Evolutionary conservation across 2,113 vertebrate species (phyloP).

Genomic region (Lepus europaeus): DNA sequence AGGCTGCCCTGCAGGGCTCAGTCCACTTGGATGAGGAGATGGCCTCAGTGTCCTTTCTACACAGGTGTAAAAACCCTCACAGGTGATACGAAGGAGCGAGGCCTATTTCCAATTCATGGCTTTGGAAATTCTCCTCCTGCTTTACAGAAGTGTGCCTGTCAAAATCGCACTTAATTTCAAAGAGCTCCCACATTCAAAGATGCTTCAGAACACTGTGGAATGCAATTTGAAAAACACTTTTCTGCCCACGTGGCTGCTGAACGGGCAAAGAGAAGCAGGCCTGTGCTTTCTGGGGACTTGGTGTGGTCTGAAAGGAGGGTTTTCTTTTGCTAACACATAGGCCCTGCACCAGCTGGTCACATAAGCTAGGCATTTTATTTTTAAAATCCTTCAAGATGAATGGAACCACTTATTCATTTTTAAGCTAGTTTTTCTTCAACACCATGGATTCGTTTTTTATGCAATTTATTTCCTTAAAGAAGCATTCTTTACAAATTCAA

Average conservation of each 20-base stretch:
- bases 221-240: constrained; percentile 33
- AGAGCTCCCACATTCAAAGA: constrained; percentile 52
- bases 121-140: constrained; percentile 41
- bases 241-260: neutral
- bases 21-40: neutral
- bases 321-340: neutral
- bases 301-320: neutral
- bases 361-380: neutral
- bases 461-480: constrained; percentile 22
- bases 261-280: neutral
- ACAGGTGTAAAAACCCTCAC: neutral
- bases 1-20: neutral
- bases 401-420: neutral
- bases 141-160: constrained; percentile 20
- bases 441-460: neutral
- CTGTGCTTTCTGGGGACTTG: neutral
- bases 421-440: constrained; percentile 37
- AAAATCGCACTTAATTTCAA: constrained; percentile 72
- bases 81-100: neutral
- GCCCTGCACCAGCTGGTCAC: neutral
- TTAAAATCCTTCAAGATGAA: neutral
- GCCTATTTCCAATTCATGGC: constrained; percentile 24
- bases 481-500: constrained; percentile 27
- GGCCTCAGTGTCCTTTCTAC: neutral
- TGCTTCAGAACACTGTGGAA: constrained; percentile 43